A percentile compares a stretch with the other conserved stretches of the same genome.
These are phyloP conservation scores for Acholoe squamosa DNA, from an alignment of 2,888 invertebrate species.

Conservation along the genomic window DNA sequence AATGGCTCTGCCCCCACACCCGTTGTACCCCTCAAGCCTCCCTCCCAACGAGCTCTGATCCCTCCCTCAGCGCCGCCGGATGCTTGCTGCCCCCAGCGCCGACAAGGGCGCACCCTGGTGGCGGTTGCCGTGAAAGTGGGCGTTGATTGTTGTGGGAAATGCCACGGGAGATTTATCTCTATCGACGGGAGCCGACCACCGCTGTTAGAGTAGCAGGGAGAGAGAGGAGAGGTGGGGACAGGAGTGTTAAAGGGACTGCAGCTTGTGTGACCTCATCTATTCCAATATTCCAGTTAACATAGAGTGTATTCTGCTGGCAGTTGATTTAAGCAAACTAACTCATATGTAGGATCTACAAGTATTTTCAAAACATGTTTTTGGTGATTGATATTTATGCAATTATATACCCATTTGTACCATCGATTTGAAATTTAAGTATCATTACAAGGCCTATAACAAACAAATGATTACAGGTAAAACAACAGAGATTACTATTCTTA, in stretches of 20 bases:
- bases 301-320: too few species aligned
- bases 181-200: background rate
- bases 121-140: background rate
- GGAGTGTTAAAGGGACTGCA: too few species aligned
- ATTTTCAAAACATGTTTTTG: too few species aligned
- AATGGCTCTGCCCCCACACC: background rate
- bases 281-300: too few species aligned
- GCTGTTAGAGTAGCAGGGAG: background rate
- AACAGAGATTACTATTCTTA: background rate
- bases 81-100: conserved; percentile 1
- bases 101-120: conserved; percentile 25
- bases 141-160: conserved; percentile 34
- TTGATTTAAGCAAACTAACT: too few species aligned
- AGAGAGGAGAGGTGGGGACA: background rate
- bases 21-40: background rate
- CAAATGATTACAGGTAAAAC: too few species aligned
- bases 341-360: too few species aligned
- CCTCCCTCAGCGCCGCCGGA: background rate
- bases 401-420: too few species aligned
- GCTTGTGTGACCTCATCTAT: too few species aligned
- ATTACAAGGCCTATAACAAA: too few species aligned
- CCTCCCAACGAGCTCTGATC: background rate
- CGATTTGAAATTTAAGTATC: too few species aligned
- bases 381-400: too few species aligned
- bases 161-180: conserved; percentile 21